Conservation (phyloP, 2,888 invertebrate genomes). For the Charanyca ferruginea region DNA sequence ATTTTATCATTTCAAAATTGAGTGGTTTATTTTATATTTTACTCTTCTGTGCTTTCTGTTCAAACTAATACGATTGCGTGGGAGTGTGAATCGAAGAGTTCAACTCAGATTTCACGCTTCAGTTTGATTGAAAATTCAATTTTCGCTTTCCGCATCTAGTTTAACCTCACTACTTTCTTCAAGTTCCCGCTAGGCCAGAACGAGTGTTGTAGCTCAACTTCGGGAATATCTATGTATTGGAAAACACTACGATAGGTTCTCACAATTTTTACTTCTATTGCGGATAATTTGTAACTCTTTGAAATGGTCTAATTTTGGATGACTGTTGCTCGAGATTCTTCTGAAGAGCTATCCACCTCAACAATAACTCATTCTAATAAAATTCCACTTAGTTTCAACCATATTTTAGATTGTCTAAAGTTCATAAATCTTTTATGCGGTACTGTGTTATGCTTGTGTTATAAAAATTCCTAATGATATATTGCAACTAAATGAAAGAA, state of each 20-base stretch:
- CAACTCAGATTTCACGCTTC: constrained; percentile 16
- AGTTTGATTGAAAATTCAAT: constrained; percentile 56
- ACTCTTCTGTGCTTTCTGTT: neutral
- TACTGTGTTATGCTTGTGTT: too few species aligned
- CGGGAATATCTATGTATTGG: constrained; percentile 8
- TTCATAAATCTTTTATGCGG: too few species aligned
- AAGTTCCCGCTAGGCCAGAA: constrained; percentile 23
- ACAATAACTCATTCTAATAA: constrained; percentile 10
- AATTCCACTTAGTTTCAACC: constrained; percentile 13
- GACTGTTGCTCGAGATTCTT: neutral
- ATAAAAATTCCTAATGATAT: too few species aligned
- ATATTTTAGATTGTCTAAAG: too few species aligned
- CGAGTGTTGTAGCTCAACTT: constrained; percentile 15
- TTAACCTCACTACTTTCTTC: constrained; percentile 15
- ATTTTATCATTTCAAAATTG: neutral
- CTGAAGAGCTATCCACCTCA: neutral
- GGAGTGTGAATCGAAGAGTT: constrained; percentile 12
- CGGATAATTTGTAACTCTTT: neutral
- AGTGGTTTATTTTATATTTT: neutral
- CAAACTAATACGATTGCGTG: neutral
- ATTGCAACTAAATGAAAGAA: too few species aligned
- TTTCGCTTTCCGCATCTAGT: constrained; percentile 23
- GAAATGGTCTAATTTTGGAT: neutral
- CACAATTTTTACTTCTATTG: neutral
- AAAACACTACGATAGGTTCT: neutral